These are phyloP conservation scores for Platorchestia sp. DNA, from an alignment of 1,140 invertebrate species.

Conservation along the genomic window DNA sequence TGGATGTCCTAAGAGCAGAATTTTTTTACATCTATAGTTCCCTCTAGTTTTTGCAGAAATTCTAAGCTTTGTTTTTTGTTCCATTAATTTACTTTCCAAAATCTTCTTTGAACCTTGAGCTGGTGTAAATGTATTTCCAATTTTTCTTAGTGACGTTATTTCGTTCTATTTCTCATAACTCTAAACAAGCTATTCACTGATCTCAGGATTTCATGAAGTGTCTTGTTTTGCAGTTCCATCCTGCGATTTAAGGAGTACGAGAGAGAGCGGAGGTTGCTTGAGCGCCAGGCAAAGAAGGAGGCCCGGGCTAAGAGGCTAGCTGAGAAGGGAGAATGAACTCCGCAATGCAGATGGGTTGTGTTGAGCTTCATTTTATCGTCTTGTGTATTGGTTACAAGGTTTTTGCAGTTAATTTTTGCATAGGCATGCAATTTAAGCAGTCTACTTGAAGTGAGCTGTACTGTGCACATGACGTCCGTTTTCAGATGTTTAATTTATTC, in stretches of 20 bases:
- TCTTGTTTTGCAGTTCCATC: neutral
- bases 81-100: too few species aligned
- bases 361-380: neutral
- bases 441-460: neutral
- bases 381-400: neutral
- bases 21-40: too few species aligned
- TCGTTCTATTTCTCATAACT: neutral
- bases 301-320: conserved; percentile 7
- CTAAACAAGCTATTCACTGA: neutral
- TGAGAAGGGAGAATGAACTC: neutral
- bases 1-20: too few species aligned
- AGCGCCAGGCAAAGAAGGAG: conserved; percentile 25
- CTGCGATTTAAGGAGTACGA: conserved; percentile 39
- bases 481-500: neutral
- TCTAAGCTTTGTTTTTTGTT: neutral
- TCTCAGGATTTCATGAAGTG: neutral
- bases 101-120: neutral
- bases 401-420: too few species aligned
- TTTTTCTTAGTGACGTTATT: too few species aligned
- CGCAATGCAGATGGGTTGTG: neutral
- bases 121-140: too few species aligned
- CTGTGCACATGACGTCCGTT: neutral
- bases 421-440: neutral
- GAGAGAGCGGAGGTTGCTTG: conserved; percentile 5
- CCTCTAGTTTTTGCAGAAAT: neutral